Evolutionary conservation across 2,113 vertebrate species (phyloP).

Genomic region (Stegostoma tigrinum): DNA sequence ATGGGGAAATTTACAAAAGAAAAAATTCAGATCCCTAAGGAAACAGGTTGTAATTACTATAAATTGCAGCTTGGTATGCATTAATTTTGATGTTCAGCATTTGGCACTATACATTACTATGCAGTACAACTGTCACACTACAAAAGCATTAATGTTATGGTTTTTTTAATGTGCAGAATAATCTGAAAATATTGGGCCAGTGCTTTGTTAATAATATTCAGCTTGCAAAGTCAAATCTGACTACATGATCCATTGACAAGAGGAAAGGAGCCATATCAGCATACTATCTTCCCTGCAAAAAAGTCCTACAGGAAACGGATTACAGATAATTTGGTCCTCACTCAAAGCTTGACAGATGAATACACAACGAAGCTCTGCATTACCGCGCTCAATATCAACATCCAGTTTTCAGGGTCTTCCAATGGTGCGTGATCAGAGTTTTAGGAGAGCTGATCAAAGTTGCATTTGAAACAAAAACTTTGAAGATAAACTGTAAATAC

Average conservation of each 20-base stretch:
- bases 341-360: neutral
- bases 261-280: neutral
- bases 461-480: neutral
- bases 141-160: neutral
- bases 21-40: neutral
- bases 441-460: neutral
- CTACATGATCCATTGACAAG: neutral
- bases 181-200: neutral
- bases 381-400: neutral
- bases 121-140: neutral
- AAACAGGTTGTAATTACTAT: neutral
- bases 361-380: neutral
- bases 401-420: neutral
- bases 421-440: neutral
- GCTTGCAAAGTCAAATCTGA: neutral
- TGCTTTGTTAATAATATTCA: neutral
- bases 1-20: neutral
- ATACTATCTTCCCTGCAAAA: neutral
- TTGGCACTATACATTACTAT: neutral
- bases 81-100: neutral
- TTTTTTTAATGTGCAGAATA: neutral
- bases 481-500: neutral
- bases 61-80: neutral
- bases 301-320: neutral
- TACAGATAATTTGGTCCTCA: neutral